Evolutionary conservation across 2,888 invertebrate genomes (phyloP).

Genomic region (Mimas tiliae): DNA sequence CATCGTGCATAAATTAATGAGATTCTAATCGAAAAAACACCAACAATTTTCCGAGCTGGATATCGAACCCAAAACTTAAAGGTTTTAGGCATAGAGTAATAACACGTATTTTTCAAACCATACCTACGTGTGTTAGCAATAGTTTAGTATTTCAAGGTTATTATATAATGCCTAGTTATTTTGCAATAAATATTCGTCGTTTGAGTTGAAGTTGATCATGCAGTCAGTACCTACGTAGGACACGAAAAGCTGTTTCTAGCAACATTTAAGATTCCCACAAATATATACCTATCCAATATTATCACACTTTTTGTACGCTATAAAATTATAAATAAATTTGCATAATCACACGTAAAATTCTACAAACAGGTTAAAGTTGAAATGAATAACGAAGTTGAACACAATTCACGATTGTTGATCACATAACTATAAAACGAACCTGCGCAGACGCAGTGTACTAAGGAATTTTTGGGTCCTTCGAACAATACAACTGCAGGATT

Average conservation of each 20-base stretch:
- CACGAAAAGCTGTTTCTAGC: neutral
- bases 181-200: slow-evolving; percentile 21
- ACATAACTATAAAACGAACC: neutral
- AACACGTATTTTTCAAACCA: neutral
- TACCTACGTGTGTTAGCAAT: slow-evolving; percentile 2
- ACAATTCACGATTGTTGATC: neutral
- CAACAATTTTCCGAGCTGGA: no score
- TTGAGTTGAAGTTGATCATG: neutral
- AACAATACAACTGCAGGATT: neutral
- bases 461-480: neutral
- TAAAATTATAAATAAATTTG: neutral
- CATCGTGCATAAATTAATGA: no score
- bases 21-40: no score
- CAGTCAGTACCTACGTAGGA: neutral
- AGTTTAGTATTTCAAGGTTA: slow-evolving; percentile 2
- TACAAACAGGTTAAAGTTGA: neutral
- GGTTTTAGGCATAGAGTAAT: neutral
- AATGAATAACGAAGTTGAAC: neutral
- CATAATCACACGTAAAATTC: neutral
- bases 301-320: slow-evolving; percentile 4
- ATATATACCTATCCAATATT: neutral
- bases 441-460: slow-evolving; percentile 5
- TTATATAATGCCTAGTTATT: slow-evolving; percentile 19
- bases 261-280: neutral
- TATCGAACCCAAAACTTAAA: no score